Evolutionary conservation across 2,797 vertebrate genomes (phyloP).

Genomic region (Botia kubotai): DNA sequence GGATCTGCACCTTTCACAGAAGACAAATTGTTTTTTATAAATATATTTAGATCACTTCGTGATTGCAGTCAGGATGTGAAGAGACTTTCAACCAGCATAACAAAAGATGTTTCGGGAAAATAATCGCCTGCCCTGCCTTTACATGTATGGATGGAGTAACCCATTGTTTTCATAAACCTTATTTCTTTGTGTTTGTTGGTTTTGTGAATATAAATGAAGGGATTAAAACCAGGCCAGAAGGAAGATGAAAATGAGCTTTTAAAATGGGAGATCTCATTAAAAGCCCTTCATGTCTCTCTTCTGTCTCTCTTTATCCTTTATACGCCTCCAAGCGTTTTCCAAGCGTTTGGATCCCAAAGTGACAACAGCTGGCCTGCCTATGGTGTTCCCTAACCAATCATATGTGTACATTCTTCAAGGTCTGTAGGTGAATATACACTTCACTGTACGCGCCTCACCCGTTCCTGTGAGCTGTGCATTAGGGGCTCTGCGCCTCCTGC

Average conservation of each 20-base stretch:
- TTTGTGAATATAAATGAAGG: slow-evolving; percentile 39
- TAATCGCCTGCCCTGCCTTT: not conserved
- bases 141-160: not conserved
- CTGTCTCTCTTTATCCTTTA: not conserved
- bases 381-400: not conserved
- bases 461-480: slow-evolving; percentile 23
- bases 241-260: slow-evolving; percentile 29
- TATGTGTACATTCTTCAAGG: not conserved
- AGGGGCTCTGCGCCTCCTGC: not conserved
- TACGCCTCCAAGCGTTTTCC: not conserved
- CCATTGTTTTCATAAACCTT: not conserved
- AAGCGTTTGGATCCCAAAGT: not conserved
- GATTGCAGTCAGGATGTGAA: too few relatives aligned
- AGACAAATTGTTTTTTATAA: too few relatives aligned
- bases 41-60: too few relatives aligned
- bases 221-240: slow-evolving; percentile 34
- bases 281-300: not conserved
- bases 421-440: slow-evolving; percentile 11
- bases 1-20: too few relatives aligned
- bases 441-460: not conserved
- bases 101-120: too few relatives aligned
- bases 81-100: too few relatives aligned
- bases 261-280: slow-evolving; percentile 41
- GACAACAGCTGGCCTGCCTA: slow-evolving; percentile 7
- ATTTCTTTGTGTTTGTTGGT: slow-evolving; percentile 6